phyloP scores from a whole-genome alignment of 1,140 invertebrate species.

The Zaprionus camerounensis region DNA sequence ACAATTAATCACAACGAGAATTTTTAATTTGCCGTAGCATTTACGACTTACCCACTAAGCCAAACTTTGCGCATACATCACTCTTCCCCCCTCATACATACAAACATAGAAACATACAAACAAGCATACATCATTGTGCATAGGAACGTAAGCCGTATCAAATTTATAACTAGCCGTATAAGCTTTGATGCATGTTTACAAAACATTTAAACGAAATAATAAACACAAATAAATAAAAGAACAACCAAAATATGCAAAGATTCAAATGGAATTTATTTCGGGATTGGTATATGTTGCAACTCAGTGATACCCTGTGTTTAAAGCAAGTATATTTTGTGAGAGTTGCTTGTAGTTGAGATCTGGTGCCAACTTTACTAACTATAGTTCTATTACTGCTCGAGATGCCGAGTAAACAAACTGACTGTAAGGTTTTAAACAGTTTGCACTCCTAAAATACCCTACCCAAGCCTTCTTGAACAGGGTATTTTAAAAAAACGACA shows the following conservation, averaged over 20 bases:
- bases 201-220: conserved; percentile 78
- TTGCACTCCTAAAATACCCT: neutral
- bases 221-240: conserved; percentile 37
- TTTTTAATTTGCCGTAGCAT: conserved; percentile 37
- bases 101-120: conserved; percentile 44
- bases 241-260: conserved; percentile 33
- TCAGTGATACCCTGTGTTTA: neutral
- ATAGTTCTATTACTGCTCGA: neutral
- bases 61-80: conserved; percentile 52
- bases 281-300: neutral
- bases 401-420: neutral
- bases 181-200: conserved; percentile 82
- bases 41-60: conserved; percentile 47
- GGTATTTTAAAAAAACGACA: neutral
- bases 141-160: conserved; percentile 42
- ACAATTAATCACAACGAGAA: conserved; percentile 60
- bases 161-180: conserved; percentile 75
- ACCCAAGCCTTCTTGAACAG: neutral
- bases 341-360: too few relatives aligned
- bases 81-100: conserved; percentile 16
- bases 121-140: conserved; percentile 27
- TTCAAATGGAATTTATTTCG: conserved; percentile 23
- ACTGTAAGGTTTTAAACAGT: neutral
- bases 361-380: neutral
- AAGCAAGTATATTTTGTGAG: too few relatives aligned